Evolutionary conservation across 2,113 vertebrate species (phyloP).

Genomic region (Coturnix japonica): DNA sequence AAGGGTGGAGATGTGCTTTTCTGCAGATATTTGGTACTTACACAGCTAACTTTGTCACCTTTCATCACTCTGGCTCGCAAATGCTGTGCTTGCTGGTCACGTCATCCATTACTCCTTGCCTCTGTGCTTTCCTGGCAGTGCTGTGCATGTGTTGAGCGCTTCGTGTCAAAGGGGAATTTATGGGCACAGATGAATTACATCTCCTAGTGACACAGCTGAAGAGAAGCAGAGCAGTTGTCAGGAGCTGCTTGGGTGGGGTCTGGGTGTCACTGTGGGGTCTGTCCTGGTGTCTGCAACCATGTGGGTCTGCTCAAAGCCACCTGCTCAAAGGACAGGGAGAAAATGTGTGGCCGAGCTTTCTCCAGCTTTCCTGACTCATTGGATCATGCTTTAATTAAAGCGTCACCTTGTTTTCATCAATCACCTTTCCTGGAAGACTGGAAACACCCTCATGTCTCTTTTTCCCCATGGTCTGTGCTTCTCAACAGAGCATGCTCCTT

Average conservation of each 20-base stretch:
- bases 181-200: accelerated
- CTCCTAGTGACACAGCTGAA: not conserved
- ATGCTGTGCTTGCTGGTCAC: not conserved
- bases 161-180: not conserved
- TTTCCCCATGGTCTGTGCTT: not conserved
- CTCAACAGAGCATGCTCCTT: not conserved
- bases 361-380: not conserved
- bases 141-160: not conserved
- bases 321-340: conserved; percentile 12
- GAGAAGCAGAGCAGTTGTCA: not conserved
- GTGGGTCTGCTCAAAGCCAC: not conserved
- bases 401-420: not conserved
- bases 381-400: not conserved
- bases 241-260: not conserved
- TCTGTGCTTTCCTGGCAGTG: not conserved
- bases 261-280: accelerated
- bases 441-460: not conserved
- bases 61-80: not conserved
- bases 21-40: not conserved
- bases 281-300: accelerated
- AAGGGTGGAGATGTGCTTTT: not conserved
- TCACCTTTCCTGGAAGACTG: conserved; percentile 43
- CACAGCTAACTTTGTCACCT: not conserved
- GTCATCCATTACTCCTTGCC: accelerated
- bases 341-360: not conserved